A percentile compares a stretch with the other conserved stretches of the same genome.
phyloP scores from a whole-genome alignment of 2,113 vertebrate species.

The Vanacampus margaritifer region DNA sequence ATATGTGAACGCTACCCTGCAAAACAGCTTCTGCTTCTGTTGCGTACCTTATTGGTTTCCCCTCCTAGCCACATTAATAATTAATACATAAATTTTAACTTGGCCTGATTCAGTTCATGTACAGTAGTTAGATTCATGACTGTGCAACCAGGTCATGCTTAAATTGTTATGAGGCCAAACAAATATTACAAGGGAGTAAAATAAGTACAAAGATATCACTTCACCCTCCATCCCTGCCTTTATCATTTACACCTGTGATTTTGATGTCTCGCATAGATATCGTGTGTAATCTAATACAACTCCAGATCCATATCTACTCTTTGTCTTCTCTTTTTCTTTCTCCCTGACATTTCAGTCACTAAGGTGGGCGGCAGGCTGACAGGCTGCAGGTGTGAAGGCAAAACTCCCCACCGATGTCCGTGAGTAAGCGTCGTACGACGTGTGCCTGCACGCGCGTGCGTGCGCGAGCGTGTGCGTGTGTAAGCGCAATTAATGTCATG shows the following conservation, averaged over 20 bases:
- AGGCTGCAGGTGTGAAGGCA: conserved; percentile 60
- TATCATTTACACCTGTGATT: conserved; percentile 3
- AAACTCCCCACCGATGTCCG: conserved; percentile 47
- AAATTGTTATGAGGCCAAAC: neutral
- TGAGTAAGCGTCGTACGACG: conserved; percentile 12
- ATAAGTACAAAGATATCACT: neutral
- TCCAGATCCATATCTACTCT: conserved; percentile 22
- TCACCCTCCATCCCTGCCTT: neutral
- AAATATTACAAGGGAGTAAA: neutral
- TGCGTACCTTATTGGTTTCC: too few relatives aligned
- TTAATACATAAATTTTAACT: too few relatives aligned
- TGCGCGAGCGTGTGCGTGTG: neutral
- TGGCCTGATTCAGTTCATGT: neutral
- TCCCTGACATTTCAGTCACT: conserved; percentile 51
- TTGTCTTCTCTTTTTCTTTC: conserved; percentile 11
- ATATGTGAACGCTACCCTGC: neutral
- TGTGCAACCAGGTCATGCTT: neutral
- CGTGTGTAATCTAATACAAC: conserved; percentile 10
- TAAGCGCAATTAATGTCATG: conserved; percentile 54
- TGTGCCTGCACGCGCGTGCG: neutral
- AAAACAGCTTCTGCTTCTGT: neutral
- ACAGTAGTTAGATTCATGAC: neutral
- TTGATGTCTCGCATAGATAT: conserved; percentile 29
- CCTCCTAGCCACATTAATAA: neutral
- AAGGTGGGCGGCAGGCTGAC: conserved; percentile 50